Conservation (phyloP, 23 tunicate genomes). For the Botrylloides violaceus region DNA sequence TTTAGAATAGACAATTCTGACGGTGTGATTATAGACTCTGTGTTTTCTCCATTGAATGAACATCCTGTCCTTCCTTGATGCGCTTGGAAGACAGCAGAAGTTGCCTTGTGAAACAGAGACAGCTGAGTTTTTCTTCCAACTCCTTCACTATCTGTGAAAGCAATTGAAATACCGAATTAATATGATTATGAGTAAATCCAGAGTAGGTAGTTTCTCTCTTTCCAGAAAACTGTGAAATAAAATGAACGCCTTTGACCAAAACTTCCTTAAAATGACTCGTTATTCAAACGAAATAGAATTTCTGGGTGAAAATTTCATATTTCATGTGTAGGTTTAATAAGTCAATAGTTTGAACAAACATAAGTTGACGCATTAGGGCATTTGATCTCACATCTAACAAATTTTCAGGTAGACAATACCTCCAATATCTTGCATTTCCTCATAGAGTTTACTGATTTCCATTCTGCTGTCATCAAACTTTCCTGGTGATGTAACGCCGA, state of each 20-base stretch:
- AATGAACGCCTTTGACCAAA: too few relatives aligned
- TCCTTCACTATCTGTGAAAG: constrained; percentile 34
- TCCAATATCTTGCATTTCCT: constrained; percentile 57
- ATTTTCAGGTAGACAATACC: constrained; percentile 14
- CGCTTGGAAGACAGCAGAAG: constrained; percentile 49
- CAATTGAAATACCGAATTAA: too few relatives aligned
- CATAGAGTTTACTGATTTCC: constrained; percentile 33
- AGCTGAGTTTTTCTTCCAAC: constrained; percentile 46
- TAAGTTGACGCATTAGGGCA: background rate
- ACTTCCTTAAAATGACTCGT: background rate
- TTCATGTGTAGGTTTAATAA: too few relatives aligned
- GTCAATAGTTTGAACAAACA: background rate
- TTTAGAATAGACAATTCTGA: constrained; percentile 70
- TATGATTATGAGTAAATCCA: background rate
- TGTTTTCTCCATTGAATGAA: constrained; percentile 31
- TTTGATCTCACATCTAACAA: too few relatives aligned
- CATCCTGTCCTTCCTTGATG: constrained; percentile 32
- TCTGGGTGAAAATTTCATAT: background rate
- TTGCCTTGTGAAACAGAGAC: constrained; percentile 49
- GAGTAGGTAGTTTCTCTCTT: background rate
- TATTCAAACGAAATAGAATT: background rate
- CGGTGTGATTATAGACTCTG: constrained; percentile 70
- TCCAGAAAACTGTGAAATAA: too few relatives aligned
- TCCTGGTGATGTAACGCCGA: constrained; percentile 71
- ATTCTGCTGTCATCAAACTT: constrained; percentile 21